phyloP scores from a whole-genome alignment of 2,113 vertebrate genomes.

The Quiscalus mexicanus region DNA sequence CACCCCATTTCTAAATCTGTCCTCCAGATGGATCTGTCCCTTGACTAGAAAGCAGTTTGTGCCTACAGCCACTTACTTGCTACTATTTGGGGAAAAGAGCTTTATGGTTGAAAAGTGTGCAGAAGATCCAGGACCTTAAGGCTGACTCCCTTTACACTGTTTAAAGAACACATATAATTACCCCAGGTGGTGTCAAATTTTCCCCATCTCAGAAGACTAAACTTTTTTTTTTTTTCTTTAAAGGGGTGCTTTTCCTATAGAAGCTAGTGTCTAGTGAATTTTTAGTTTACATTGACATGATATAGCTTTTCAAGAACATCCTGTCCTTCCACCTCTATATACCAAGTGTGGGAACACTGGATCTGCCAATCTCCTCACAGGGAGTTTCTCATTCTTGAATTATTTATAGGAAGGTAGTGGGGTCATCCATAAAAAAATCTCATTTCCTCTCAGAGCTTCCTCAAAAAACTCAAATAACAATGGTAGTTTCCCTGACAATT shows the following conservation, averaged over 20 bases:
- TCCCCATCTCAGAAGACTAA: background rate
- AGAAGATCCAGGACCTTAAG: background rate
- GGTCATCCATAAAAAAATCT: background rate
- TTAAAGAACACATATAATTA: background rate
- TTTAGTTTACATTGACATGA: background rate
- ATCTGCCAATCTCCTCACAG: background rate
- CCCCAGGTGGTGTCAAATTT: background rate
- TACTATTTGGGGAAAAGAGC: background rate
- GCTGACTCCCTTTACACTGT: background rate
- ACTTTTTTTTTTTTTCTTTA: background rate
- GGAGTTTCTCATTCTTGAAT: background rate
- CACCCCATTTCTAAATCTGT: background rate
- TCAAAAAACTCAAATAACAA: background rate
- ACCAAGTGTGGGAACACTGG: background rate
- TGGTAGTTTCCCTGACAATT: background rate
- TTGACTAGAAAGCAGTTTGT: background rate
- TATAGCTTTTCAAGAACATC: background rate
- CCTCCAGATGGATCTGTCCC: background rate
- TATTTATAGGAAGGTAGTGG: background rate
- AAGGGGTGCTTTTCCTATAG: background rate
- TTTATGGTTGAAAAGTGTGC: background rate
- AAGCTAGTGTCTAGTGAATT: background rate
- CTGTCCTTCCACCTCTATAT: background rate
- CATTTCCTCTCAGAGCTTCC: background rate
- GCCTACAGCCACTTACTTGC: background rate